These are phyloP conservation scores for Lobophora halterata DNA, from an alignment of 2,888 invertebrate species.

Conservation along the genomic window DNA sequence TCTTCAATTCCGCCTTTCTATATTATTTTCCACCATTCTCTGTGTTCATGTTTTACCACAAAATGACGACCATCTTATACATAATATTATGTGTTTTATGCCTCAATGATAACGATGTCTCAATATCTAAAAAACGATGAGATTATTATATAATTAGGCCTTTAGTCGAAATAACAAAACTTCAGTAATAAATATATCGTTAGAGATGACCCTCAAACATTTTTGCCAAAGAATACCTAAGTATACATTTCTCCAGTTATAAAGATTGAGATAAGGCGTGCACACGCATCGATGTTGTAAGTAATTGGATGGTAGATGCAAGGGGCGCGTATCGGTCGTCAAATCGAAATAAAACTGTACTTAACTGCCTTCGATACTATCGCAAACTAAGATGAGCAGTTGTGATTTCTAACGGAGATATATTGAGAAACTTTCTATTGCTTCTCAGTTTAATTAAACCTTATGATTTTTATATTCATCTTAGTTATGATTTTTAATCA, in stretches of 20 bases:
- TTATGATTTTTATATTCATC: not conserved
- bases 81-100: too few species aligned
- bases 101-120: too few species aligned
- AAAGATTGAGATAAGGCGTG: slow-evolving; percentile 20
- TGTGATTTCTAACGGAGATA: slow-evolving; percentile 7
- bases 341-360: slow-evolving; percentile 75
- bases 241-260: slow-evolving; percentile 15
- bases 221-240: slow-evolving; percentile 2
- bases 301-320: slow-evolving; percentile 70
- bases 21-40: too few species aligned
- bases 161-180: too few species aligned
- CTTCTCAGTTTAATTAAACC: not conserved
- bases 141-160: too few species aligned
- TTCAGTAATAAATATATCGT: too few species aligned
- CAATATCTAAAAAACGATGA: too few species aligned
- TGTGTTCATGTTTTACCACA: too few species aligned
- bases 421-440: slow-evolving; percentile 8
- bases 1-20: too few species aligned
- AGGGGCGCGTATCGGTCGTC: slow-evolving; percentile 64
- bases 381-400: slow-evolving; percentile 10
- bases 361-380: slow-evolving; percentile 15
- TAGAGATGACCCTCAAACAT: not conserved
- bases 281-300: slow-evolving; percentile 55
- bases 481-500: slow-evolving; percentile 3
- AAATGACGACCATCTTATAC: too few species aligned